These are phyloP conservation scores for Mayetiola destructor DNA, from an alignment of 2,888 invertebrate species.

Conservation along the genomic window DNA sequence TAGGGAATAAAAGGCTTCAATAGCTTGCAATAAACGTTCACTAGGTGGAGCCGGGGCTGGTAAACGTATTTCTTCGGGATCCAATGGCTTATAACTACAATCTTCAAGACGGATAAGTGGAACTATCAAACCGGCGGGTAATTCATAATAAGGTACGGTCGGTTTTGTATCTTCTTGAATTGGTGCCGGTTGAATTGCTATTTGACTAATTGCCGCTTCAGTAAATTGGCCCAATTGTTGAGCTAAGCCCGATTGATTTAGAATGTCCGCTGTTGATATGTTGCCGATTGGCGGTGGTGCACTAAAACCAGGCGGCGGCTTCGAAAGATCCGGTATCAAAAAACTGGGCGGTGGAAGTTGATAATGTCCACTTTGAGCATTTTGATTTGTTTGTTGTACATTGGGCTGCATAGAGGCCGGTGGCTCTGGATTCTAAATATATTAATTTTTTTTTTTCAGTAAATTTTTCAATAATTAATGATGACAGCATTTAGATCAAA, in stretches of 20 bases:
- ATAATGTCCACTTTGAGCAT: slow-evolving; percentile 15
- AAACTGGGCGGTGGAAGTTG: slow-evolving; percentile 37
- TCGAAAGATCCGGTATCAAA: slow-evolving; percentile 65
- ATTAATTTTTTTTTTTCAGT: too few relatives aligned
- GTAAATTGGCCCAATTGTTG: not conserved
- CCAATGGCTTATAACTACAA: slow-evolving; percentile 74
- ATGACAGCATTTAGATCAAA: too few relatives aligned
- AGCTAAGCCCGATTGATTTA: slow-evolving; percentile 18
- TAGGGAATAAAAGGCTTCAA: slow-evolving; percentile 90
- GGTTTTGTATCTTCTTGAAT: slow-evolving; percentile 63
- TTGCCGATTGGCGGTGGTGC: slow-evolving; percentile 31
- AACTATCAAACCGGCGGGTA: slow-evolving; percentile 95
- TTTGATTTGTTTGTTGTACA: not conserved
- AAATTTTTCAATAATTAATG: too few relatives aligned
- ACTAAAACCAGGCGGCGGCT: slow-evolving; percentile 71
- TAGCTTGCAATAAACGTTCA: slow-evolving; percentile 80
- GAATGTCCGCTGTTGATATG: slow-evolving; percentile 8
- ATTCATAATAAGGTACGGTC: slow-evolving; percentile 86
- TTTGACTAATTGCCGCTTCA: slow-evolving; percentile 23
- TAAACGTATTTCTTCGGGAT: slow-evolving; percentile 77
- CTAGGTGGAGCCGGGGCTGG: slow-evolving; percentile 93
- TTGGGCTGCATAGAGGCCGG: not conserved
- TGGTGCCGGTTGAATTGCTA: slow-evolving; percentile 27
- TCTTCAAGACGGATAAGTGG: slow-evolving; percentile 91
- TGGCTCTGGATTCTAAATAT: slow-evolving; percentile 15